Evolutionary conservation across 2,888 invertebrate genomes (phyloP), one percentile per base, ranked within the genome.

Genomic region (Aleiodes alternator): DNA sequence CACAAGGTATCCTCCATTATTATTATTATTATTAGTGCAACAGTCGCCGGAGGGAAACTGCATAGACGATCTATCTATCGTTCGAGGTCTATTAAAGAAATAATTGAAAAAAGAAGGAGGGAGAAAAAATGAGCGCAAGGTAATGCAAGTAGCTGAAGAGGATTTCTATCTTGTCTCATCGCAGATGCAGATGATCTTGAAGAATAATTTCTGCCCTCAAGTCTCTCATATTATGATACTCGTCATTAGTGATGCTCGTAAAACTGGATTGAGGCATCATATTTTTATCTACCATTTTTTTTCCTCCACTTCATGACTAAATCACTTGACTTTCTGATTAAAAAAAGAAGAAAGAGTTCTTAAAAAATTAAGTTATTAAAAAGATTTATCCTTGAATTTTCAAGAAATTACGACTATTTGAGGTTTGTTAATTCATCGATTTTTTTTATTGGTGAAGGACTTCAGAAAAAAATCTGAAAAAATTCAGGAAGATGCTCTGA

Each of bases 261-360:
- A 64, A 64, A 64, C 64, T 64, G 64, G 64, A 64, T 64, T 64
- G 48, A 64, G 64, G 64, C 64, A 64, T 64, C 43, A 64, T 64
- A 48, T 48, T 48, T 48, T 64, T 64, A 64, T 64, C 64, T 43
- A 64, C 34, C 14, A 38, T 61, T 61, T 34, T 16, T 48, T 64
- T 23, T 64, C 43, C 43, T 43, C 43, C 11, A 8, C 43, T 43
- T 43, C 43, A 43, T 43, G 11, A 43, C 43, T 43, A 43, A 43
- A 43, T 43, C 43, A 43, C 43, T 43, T 8, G 11, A 43, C 43
- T 43, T 9, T 43, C 3, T 0, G 43, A 43, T 43, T 43, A 5
- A 0, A 43, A 43, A 43, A 43, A n/a, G n/a, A 43, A 43, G 6
- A 43, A 43, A 11, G 43, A 43, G 3, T 9, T 43, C 43, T 43